Evolutionary conservation across 2,113 vertebrate species (phyloP).

Genomic region (Cochlearius cochlearius): DNA sequence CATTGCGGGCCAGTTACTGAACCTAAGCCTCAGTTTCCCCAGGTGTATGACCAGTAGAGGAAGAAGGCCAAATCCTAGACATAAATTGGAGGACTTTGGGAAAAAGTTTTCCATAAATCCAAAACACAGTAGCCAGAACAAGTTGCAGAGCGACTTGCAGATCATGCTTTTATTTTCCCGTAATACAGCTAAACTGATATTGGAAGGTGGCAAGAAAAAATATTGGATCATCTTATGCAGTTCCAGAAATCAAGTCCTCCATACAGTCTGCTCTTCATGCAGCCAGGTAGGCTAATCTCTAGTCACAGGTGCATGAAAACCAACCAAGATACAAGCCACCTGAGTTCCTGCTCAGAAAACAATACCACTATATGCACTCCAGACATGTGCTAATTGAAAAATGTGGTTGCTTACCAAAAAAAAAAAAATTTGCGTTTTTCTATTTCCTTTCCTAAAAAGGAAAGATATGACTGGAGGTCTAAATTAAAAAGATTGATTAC

Average conservation of each 20-base stretch:
- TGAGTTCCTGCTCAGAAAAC: background rate
- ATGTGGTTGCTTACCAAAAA: background rate
- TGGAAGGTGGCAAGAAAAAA: background rate
- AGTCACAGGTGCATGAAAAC: background rate
- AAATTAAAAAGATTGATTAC: background rate
- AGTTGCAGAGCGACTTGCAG: background rate
- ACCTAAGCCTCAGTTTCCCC: background rate
- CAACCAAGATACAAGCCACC: background rate
- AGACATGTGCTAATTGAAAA: background rate
- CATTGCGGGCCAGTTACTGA: rapidly evolving
- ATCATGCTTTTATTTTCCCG: background rate
- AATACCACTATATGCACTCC: background rate
- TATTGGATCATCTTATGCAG: background rate
- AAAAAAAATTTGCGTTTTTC: background rate
- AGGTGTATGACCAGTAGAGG: background rate
- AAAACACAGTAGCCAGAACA: background rate
- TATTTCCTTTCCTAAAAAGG: background rate
- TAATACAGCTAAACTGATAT: background rate
- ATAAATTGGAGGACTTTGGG: background rate
- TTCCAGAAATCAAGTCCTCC: background rate
- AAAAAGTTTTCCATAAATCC: background rate
- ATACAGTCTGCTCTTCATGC: background rate
- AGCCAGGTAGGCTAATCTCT: background rate
- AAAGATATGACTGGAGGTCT: background rate
- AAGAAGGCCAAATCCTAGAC: background rate